Base-by-base conservation (phyloP, 2,888 invertebrate genomes). In the Allolobophora icterica region DNA sequence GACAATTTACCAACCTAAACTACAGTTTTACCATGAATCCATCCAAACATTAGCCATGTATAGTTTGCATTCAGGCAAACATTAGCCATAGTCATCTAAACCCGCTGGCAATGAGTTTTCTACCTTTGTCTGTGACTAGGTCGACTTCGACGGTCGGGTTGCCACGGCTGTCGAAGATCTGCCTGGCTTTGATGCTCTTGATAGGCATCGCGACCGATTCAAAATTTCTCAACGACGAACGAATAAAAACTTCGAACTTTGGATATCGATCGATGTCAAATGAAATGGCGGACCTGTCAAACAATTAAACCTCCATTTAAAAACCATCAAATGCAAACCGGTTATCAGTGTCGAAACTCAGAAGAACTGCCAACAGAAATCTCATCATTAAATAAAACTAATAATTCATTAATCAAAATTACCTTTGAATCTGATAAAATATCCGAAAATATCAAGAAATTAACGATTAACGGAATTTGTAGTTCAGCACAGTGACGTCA, bases 141-240 rank as follows among this genome's bases (percentile, higher is more conserved):
- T 90, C 90, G 90, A 99, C 99, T 96, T 99, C 99, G 90, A 99
- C 98, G 83, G 99, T 99, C 93, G 99, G 99, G 95, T 99, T 99
- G 92, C 99, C 99, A 95, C 99, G 97, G 91, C 99, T 99, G 96
- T 99, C 99, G 96, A 98, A 99, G 96, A 99, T 99, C 96, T 98
- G 98, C 95, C 99, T 98, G 93, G 99, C 99, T 42, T 52, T 30
- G 5, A 89, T 34, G 52, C 42, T 42, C 38, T 89, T 89, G 89
- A 89, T 42, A 38, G 89, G 45, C 89, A 89, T 89, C 13, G 34
- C 38, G 87, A 17, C 19, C 24, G 87, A 87, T 87, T 71, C 11
- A 71, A 17, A 52, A 8, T 71, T n/a, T 71, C 2, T 11, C n/a
- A n/a, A n/a, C 24, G 52, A 52, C 52, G 52, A 52, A 52, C 52